Conservation (phyloP, 1,140 invertebrate genomes). For the Atta cephalotes region DNA sequence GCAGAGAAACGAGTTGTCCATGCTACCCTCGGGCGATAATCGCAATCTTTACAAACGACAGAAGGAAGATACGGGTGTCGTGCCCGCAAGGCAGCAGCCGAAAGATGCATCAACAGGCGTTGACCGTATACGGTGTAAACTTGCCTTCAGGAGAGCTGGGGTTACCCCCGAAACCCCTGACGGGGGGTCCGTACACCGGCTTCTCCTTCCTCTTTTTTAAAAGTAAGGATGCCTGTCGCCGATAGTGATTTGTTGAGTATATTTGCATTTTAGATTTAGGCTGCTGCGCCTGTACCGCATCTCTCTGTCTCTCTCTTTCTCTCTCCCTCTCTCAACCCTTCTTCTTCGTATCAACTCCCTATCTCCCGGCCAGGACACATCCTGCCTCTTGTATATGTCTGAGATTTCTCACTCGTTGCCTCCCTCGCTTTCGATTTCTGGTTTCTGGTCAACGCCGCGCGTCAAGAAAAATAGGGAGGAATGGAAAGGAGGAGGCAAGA, state of each 20-base stretch:
- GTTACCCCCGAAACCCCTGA: constrained; percentile 82
- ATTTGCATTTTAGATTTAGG: constrained; percentile 86
- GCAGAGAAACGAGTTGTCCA: constrained; percentile 5
- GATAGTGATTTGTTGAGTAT: constrained; percentile 86
- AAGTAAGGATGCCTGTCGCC: constrained; percentile 85
- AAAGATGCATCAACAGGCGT: constrained; percentile 75
- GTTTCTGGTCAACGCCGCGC: constrained; percentile 59
- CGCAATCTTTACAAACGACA: constrained; percentile 9
- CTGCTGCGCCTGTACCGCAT: constrained; percentile 80
- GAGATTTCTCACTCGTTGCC: constrained; percentile 52
- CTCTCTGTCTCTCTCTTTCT: constrained; percentile 41
- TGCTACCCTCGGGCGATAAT: constrained; percentile 25
- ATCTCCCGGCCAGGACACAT: constrained; percentile 8
- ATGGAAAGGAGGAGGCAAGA: constrained; percentile 48
- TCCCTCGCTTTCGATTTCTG: constrained; percentile 73
- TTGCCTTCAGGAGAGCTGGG: constrained; percentile 76
- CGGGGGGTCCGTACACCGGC: constrained; percentile 83
- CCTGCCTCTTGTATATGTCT: constrained; percentile 13
- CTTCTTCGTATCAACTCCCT: constrained; percentile 43
- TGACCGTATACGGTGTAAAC: constrained; percentile 79
- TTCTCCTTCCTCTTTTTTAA: constrained; percentile 84
- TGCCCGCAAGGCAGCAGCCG: constrained; percentile 65
- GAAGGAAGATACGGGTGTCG: constrained; percentile 46
- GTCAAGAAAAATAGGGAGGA: constrained; percentile 16
- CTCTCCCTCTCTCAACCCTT: constrained; percentile 61